Evolutionary conservation across 1,140 invertebrate genomes (phyloP).

Genomic region (Pygmarrhopalites habei): DNA sequence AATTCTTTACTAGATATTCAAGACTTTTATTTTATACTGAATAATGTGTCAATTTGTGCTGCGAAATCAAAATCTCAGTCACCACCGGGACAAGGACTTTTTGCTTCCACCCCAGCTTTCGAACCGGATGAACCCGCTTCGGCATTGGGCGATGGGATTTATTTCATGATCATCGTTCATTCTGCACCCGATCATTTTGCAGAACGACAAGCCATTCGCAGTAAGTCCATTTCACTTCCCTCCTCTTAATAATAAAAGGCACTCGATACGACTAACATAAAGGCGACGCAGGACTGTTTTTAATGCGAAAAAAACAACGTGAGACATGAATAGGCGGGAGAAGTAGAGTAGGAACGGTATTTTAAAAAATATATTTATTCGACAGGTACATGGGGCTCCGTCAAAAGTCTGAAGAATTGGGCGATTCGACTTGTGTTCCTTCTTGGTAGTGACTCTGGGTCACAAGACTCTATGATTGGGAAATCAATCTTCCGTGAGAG

Average conservation of each 20-base stretch:
- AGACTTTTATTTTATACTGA: constrained; percentile 29
- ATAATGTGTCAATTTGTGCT: constrained; percentile 28
- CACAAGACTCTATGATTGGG: constrained; percentile 28
- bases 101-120: not conserved
- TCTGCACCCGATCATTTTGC: constrained; percentile 44
- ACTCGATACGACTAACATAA: no score
- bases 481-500: constrained; percentile 29
- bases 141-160: constrained; percentile 20
- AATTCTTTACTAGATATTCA: constrained; percentile 21
- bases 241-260: no score
- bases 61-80: not conserved
- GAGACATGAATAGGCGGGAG: no score
- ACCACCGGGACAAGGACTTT: not conserved
- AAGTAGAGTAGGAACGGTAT: no score
- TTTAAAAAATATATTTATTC: no score
- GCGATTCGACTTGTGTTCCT: constrained; percentile 42
- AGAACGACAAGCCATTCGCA: constrained; percentile 43
- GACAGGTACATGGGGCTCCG: constrained; percentile 37
- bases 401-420: constrained; percentile 29
- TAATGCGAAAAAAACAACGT: no score
- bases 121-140: no score
- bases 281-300: no score
- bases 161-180: constrained; percentile 42
- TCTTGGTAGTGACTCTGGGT: constrained; percentile 21
- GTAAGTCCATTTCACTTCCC: no score